Base-by-base conservation (phyloP, 1,140 invertebrate species). In the Micrasema minimum region DNA sequence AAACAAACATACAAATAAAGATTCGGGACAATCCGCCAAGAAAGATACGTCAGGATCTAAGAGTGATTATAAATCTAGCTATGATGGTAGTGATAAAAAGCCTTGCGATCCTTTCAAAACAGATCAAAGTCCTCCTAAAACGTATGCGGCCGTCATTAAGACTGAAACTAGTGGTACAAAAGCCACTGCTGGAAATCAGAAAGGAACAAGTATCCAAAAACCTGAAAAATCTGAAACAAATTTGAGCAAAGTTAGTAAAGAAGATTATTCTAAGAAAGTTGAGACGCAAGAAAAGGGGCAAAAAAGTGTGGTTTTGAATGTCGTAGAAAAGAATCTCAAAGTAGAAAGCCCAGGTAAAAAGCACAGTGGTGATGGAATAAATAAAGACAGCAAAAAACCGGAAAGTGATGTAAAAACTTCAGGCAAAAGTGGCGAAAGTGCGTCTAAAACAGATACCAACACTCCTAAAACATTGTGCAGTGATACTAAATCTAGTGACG, bases 81-180 rank as follows among this genome's bases (percentile, higher is more conserved):
- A 2, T 4, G 9, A 43, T n/a, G 38, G 16, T 22, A 45, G 5
- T 5, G 22, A 20, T 31, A 59, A 45, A 31, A n/a, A n/a, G n/a
- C n/a, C n/a, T n/a, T n/a, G n/a, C n/a, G 11, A 35, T 41, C 20
- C 10, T 10, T 14, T 22, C n/a, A 61, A 48, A 14, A 57, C 38
- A 6, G 53, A 69, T 37, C 67, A 69, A 59, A 48, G 18, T 20
- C 53, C 23, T 26, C 53, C 31, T 18, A 69, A 69, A 51, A 50
- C 53, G 9, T 69, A 69, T 10, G 67, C 67, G 16, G 45, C 67
- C 3, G 55, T 48, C 43, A 61, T 69, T 22, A 69, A 69, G 37
- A 43, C 57, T 5, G 57, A 62, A 31, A n/a, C 31, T 10, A 57
- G n/a, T n/a, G 16, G 26, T 37, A 12, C 50, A 51, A 51, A 45